Percentiles rank a stretch among this genome's conserved stretches.
Evolutionary conservation across 2,888 invertebrate genomes (phyloP).

Genomic region (Pyrochroa serraticornis): DNA sequence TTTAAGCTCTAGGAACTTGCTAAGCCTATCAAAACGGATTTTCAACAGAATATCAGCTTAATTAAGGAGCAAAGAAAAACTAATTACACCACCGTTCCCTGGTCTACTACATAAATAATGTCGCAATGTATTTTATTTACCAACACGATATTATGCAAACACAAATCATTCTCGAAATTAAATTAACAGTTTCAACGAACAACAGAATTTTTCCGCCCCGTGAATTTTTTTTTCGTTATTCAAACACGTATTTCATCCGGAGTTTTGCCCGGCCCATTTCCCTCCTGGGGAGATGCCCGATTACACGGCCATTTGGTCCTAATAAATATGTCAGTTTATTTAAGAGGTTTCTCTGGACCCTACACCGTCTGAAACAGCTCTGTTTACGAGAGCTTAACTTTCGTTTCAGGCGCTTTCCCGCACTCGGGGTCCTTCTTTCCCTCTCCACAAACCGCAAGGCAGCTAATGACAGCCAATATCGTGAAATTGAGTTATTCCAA

Average conservation of each 20-base stretch:
- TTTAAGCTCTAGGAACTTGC: neutral
- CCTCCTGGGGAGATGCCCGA: neutral
- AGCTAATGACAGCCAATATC: slow-evolving; percentile 16
- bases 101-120: neutral
- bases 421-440: slow-evolving; percentile 1
- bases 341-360: slow-evolving; percentile 2
- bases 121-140: neutral
- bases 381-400: slow-evolving; percentile 21
- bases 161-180: no score
- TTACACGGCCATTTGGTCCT: neutral
- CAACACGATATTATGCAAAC: no score
- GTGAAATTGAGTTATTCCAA: slow-evolving; percentile 18
- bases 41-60: neutral
- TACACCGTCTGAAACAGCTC: slow-evolving; percentile 8
- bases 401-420: slow-evolving; percentile 14
- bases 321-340: slow-evolving; percentile 15
- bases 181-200: no score
- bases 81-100: neutral
- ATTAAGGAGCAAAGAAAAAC: neutral
- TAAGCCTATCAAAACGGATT: neutral
- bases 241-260: neutral
- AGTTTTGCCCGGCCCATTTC: slow-evolving; percentile 1
- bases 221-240: neutral
- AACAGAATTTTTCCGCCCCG: no score
- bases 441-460: slow-evolving; percentile 1